Percentiles rank a stretch among this genome's conserved stretches.
Conservation (phyloP, 2,113 vertebrate species). For the Nycticryphes semicollaris region DNA sequence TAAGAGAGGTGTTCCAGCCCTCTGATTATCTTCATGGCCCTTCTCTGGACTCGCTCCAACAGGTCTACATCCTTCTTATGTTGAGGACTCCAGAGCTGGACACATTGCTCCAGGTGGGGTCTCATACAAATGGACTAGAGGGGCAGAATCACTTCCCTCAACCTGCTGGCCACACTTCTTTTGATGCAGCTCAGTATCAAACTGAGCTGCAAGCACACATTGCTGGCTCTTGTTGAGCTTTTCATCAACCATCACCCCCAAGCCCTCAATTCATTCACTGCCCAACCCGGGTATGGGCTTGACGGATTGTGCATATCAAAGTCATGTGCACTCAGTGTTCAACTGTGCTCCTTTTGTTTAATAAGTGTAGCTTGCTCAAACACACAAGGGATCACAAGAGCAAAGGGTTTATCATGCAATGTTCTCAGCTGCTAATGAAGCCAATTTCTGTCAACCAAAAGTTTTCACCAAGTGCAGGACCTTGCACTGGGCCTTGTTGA, state of each 20-base stretch:
- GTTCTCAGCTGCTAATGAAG: slow-evolving; percentile 92
- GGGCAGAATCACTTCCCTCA: not conserved
- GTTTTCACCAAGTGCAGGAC: slow-evolving; percentile 71
- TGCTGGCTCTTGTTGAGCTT: not conserved
- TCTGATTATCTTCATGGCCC: not conserved
- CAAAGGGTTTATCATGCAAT: slow-evolving; percentile 92
- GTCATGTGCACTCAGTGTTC: slow-evolving; percentile 91
- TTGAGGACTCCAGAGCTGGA: not conserved
- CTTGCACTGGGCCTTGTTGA: not conserved
- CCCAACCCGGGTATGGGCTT: not conserved
- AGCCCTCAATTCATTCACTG: not conserved
- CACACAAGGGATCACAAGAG: slow-evolving; percentile 93
- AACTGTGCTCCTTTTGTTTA: slow-evolving; percentile 90
- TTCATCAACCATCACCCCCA: not conserved
- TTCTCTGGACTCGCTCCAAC: not conserved
- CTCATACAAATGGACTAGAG: not conserved
- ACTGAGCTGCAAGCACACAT: not conserved
- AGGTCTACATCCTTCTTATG: not conserved
- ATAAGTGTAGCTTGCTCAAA: slow-evolving; percentile 92
- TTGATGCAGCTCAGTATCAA: not conserved
- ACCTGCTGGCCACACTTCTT: not conserved
- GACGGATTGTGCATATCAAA: slow-evolving; percentile 91
- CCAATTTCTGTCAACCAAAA: slow-evolving; percentile 90
- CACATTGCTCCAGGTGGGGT: not conserved
- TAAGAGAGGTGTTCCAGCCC: not conserved